Evolutionary conservation across 2,113 vertebrate genomes (phyloP).

Genomic region (Vidua macroura): DNA sequence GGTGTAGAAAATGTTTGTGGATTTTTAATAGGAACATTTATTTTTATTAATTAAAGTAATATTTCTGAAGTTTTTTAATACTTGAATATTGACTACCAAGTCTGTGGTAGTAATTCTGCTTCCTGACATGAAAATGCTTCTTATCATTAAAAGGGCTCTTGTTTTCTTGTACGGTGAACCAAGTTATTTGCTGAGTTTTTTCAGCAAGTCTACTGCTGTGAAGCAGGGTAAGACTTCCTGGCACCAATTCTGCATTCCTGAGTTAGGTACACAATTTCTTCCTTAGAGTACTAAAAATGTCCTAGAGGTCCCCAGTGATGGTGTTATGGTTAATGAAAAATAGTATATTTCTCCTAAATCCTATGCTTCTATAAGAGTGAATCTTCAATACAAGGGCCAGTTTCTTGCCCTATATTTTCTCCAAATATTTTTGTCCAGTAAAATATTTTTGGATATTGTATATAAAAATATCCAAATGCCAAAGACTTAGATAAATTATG

Average conservation of each 20-base stretch:
- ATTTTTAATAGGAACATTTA: background rate
- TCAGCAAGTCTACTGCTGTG: background rate
- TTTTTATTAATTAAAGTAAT: background rate
- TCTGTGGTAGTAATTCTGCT: background rate
- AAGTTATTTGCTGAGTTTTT: background rate
- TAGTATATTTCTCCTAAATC: background rate
- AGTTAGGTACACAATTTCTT: background rate
- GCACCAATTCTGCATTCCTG: background rate
- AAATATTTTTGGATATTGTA: background rate
- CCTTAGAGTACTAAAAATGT: background rate
- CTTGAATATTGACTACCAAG: background rate
- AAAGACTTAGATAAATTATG: background rate
- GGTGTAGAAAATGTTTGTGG: background rate
- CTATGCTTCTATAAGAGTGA: background rate
- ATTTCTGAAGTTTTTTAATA: background rate
- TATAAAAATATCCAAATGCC: background rate
- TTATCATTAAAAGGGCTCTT: background rate
- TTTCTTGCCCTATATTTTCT: background rate
- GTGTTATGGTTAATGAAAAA: background rate
- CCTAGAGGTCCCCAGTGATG: fast-evolving
- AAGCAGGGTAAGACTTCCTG: background rate
- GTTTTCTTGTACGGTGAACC: background rate
- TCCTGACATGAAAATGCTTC: background rate
- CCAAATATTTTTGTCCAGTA: background rate
- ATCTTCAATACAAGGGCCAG: background rate